These are phyloP conservation scores for Micropoecilia bifurca DNA, from an alignment of 2,797 vertebrate species.

Conservation along the genomic window DNA sequence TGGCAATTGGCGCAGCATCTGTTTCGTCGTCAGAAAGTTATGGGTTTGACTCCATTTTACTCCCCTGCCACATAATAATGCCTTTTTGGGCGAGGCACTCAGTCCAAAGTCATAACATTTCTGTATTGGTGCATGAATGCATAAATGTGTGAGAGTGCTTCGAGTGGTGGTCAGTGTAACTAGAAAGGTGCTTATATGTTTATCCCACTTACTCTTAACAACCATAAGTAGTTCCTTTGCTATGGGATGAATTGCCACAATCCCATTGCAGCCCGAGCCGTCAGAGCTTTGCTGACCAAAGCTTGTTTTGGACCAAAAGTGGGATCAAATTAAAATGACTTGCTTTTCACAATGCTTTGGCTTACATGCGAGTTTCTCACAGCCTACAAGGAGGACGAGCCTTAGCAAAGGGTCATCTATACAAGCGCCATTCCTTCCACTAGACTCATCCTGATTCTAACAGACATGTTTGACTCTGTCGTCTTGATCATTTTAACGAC, in stretches of 20 bases:
- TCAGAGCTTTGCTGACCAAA: not conserved
- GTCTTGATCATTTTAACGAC: slow-evolving; percentile 66
- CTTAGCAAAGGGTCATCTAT: slow-evolving; percentile 23
- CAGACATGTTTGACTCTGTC: slow-evolving; percentile 55
- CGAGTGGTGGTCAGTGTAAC: not conserved
- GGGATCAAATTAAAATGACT: not conserved
- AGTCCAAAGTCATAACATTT: not conserved
- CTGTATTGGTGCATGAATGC: not conserved
- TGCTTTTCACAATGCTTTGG: not conserved
- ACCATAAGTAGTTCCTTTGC: not conserved
- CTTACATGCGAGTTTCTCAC: slow-evolving; percentile 4
- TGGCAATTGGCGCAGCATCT: not conserved
- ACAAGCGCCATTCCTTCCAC: slow-evolving; percentile 14
- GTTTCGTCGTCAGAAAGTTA: not conserved
- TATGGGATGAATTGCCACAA: not conserved
- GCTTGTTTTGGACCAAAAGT: not conserved
- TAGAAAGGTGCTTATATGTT: not conserved
- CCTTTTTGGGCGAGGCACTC: not conserved
- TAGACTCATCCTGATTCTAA: slow-evolving; percentile 47
- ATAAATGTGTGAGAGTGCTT: not conserved
- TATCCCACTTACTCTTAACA: not conserved
- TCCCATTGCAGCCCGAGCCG: not conserved
- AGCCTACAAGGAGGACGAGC: not conserved
- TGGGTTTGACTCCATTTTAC: not conserved
- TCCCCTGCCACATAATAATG: not conserved